A percentile compares a stretch with the other conserved stretches of the same genome.
phyloP scores from a whole-genome alignment of 2,888 invertebrate genomes.

The Drosophila nigricruria region DNA sequence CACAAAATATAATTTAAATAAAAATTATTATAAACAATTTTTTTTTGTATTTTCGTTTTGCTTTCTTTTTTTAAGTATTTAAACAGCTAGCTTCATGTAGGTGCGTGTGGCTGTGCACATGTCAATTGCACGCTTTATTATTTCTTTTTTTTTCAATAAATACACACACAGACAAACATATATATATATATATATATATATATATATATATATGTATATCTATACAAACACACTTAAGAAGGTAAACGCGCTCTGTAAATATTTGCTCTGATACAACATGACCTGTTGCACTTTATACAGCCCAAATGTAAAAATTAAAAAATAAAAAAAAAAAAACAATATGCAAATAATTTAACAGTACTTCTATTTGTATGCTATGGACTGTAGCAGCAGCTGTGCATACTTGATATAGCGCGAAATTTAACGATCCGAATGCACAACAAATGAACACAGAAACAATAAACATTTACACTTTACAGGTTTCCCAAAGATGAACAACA shows the following conservation, averaged over 20 bases:
- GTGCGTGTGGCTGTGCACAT: slow-evolving; percentile 17
- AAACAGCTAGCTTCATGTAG: slow-evolving; percentile 7
- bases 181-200: slow-evolving; percentile 1
- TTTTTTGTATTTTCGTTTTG: slow-evolving; percentile 25
- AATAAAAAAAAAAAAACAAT: slow-evolving; percentile 17
- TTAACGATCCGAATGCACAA: slow-evolving; percentile 44
- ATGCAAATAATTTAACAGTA: slow-evolving; percentile 56
- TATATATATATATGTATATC: neutral
- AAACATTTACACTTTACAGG: slow-evolving; percentile 70
- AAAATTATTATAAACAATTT: slow-evolving; percentile 66
- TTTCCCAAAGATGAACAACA: slow-evolving; percentile 64
- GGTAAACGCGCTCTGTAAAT: slow-evolving; percentile 74
- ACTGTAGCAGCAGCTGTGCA: slow-evolving; percentile 71
- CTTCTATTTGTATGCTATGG: slow-evolving; percentile 42
- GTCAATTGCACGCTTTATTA: slow-evolving; percentile 20
- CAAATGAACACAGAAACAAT: slow-evolving; percentile 56
- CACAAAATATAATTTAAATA: slow-evolving; percentile 78
- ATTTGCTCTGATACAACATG: slow-evolving; percentile 66
- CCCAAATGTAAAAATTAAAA: slow-evolving; percentile 35
- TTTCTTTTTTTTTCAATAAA: neutral
- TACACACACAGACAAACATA: slow-evolving; percentile 8
- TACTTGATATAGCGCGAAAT: slow-evolving; percentile 38
- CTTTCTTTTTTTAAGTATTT: slow-evolving; percentile 22
- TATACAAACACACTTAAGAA: slow-evolving; percentile 17
- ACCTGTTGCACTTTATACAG: slow-evolving; percentile 77